Conservation (phyloP, 2,113 vertebrate genomes). For the Hippopotamus amphibius region DNA sequence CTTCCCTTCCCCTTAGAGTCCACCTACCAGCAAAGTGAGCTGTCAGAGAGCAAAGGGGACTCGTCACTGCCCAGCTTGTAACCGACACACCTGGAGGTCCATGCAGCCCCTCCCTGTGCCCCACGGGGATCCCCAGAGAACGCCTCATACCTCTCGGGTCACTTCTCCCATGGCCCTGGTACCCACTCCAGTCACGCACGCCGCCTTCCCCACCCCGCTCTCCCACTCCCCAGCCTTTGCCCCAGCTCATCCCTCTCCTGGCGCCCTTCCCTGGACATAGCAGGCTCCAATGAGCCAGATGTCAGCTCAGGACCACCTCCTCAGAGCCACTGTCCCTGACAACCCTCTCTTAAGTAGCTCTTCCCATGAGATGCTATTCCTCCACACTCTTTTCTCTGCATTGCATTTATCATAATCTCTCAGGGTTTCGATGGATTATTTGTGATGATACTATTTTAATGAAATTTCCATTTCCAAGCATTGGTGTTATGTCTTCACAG, state of each 20-base stretch:
- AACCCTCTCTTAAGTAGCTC: neutral
- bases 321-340: neutral
- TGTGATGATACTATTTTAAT: neutral
- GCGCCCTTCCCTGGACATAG: neutral
- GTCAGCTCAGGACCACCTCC: neutral
- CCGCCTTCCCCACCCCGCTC: fast-evolving
- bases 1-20: neutral
- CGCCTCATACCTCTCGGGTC: fast-evolving
- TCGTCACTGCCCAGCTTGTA: neutral
- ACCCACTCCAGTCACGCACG: fast-evolving
- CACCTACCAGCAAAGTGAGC: neutral
- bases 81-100: neutral
- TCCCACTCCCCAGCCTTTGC: fast-evolving
- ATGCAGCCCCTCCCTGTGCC: too few species aligned
- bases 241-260: neutral
- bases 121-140: fast-evolving
- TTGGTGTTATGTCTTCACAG: neutral
- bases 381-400: fast-evolving
- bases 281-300: neutral
- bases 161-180: neutral
- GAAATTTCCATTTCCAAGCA: neutral
- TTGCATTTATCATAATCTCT: neutral
- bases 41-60: neutral
- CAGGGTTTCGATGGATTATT: neutral
- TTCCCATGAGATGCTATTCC: fast-evolving